phyloP scores from a whole-genome alignment of 64 coral and sea anemone species.

The Anthopleura sola region DNA sequence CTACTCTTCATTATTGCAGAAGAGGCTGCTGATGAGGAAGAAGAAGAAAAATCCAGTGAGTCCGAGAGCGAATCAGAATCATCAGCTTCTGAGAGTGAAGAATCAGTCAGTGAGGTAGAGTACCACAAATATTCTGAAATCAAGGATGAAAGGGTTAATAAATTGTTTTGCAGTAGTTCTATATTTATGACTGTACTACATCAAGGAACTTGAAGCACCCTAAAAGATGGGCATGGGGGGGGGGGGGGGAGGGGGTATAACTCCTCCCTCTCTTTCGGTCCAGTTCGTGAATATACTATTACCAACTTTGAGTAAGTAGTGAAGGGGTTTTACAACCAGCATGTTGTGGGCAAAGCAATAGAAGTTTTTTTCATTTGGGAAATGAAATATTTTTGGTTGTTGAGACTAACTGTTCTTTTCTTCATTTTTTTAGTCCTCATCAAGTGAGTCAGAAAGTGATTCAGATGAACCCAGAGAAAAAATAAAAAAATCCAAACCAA shows the following conservation, averaged over 20 bases:
- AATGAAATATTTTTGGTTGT: background rate
- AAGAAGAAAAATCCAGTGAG: conserved; percentile 51
- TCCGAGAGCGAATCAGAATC: conserved; percentile 69
- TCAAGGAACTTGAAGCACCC: no score
- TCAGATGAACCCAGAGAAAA: conserved; percentile 53
- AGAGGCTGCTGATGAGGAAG: conserved; percentile 48
- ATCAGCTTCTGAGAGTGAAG: conserved; percentile 11
- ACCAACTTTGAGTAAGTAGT: no score
- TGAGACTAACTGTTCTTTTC: background rate
- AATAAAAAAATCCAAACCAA: conserved; percentile 7
- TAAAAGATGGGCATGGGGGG: no score
- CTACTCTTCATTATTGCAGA: background rate
- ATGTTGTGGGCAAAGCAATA: no score
- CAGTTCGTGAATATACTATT: no score
- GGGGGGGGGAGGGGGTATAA: no score
- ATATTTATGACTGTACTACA: no score
- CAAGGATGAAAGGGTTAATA: no score
- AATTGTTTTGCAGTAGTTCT: no score
- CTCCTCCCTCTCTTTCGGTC: no score
- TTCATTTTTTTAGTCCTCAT: conserved; percentile 12
- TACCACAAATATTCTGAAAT: background rate
- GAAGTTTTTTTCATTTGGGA: no score
- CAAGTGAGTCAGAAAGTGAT: conserved; percentile 55
- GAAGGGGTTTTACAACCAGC: no score
- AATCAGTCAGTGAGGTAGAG: conserved; percentile 55